Evolutionary conservation across 2,888 invertebrate genomes (phyloP).

Genomic region (Leptinotarsa rubiginosa): DNA sequence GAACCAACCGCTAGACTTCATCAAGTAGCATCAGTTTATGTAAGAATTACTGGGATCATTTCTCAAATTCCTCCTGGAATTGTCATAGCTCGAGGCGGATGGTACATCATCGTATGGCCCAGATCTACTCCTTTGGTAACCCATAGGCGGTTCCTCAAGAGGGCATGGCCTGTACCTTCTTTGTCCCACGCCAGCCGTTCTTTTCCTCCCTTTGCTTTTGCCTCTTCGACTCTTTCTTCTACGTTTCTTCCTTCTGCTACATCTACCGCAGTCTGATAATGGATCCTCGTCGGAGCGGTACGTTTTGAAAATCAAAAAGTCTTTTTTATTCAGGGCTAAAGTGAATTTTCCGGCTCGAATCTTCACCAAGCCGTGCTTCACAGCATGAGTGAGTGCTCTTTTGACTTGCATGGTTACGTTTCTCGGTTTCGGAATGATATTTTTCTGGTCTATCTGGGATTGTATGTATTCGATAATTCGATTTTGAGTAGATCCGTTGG

Average conservation of each 20-base stretch:
- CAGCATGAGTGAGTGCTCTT: constrained; percentile 52
- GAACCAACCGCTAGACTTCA: not conserved
- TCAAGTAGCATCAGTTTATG: not conserved
- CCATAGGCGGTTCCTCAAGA: not conserved
- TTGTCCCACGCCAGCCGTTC: not conserved
- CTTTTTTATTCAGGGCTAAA: constrained; percentile 46
- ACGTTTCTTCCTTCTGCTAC: constrained; percentile 22
- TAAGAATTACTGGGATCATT: not conserved
- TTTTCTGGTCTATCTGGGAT: constrained; percentile 37
- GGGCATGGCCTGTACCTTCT: not conserved
- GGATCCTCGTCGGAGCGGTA: constrained; percentile 40
- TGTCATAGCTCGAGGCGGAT: not conserved
- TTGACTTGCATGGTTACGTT: constrained; percentile 51
- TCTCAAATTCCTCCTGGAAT: not conserved
- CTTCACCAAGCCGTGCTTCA: constrained; percentile 50
- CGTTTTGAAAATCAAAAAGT: constrained; percentile 48
- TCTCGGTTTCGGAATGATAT: constrained; percentile 41
- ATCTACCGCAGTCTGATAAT: constrained; percentile 27
- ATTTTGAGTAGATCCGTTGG: constrained; percentile 50
- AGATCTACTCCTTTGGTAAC: not conserved
- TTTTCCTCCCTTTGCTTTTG: constrained; percentile 9
- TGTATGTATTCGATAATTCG: constrained; percentile 46
- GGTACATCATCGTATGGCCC: not conserved
- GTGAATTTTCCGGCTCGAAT: constrained; percentile 47
- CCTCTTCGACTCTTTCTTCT: constrained; percentile 13